Conservation (phyloP, 2,888 invertebrate species). For the Apodemia hepburni region DNA sequence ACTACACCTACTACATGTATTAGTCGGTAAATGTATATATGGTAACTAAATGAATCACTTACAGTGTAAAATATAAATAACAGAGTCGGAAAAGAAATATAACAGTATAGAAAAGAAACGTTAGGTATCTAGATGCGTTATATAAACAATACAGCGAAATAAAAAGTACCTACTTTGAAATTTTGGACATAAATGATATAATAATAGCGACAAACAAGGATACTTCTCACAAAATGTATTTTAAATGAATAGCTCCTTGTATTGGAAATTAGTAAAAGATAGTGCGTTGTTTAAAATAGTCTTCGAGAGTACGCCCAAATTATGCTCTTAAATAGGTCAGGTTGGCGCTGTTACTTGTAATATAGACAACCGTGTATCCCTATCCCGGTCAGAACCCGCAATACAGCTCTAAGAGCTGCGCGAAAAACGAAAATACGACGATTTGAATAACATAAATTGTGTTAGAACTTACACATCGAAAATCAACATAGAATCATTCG, state of each 20-base stretch:
- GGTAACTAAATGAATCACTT: too few species aligned
- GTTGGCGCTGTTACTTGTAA: constrained; percentile 47
- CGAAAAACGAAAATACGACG: constrained; percentile 44
- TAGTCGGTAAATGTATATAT: too few species aligned
- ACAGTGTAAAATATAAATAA: too few species aligned
- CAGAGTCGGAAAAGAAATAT: too few species aligned
- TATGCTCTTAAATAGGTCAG: constrained; percentile 65
- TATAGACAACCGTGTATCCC: constrained; percentile 49
- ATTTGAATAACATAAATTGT: constrained; percentile 24
- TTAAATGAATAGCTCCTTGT: neutral
- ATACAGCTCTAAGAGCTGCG: constrained; percentile 47
- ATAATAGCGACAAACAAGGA: too few species aligned
- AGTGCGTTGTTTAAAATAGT: constrained; percentile 3
- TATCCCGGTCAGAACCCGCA: constrained; percentile 43
- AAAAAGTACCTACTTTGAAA: too few species aligned
- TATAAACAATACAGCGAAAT: too few species aligned
- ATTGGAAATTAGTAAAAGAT: neutral
- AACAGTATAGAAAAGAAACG: too few species aligned
- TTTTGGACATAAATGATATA: too few species aligned
- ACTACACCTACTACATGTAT: too few species aligned
- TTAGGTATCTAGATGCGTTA: too few species aligned
- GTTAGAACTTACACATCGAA: neutral
- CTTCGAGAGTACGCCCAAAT: constrained; percentile 24
- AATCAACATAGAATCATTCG: constrained; percentile 3
- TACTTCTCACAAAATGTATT: neutral